phyloP scores from a whole-genome alignment of 2,888 invertebrate species.

The Rapana venosa region DNA sequence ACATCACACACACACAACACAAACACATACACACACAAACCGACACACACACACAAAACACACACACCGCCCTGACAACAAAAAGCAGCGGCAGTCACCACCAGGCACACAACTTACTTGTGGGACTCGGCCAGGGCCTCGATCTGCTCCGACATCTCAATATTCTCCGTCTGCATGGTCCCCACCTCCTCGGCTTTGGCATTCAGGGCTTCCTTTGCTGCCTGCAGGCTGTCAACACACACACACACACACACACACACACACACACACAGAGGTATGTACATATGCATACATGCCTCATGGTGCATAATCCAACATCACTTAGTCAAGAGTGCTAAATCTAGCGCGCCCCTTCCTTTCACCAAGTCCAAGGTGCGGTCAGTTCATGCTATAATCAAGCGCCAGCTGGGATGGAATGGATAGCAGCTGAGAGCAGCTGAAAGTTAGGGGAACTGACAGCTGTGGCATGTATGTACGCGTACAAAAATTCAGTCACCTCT shows the following conservation, averaged over 20 bases:
- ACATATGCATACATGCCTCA: too few species aligned
- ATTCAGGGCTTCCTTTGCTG: constrained; percentile 64
- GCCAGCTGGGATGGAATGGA: too few species aligned
- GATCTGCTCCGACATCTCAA: constrained; percentile 69
- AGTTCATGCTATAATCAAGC: too few species aligned
- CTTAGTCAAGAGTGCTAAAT: too few species aligned
- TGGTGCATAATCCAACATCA: too few species aligned
- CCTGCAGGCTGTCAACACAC: constrained; percentile 63
- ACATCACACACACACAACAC: neutral
- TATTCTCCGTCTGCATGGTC: constrained; percentile 69
- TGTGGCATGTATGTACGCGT: too few species aligned
- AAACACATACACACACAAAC: neutral
- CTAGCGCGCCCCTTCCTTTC: too few species aligned
- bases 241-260: neutral
- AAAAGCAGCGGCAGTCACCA: too few species aligned
- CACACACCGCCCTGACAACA: neutral
- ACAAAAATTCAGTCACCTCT: too few species aligned
- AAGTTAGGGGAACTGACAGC: too few species aligned
- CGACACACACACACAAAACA: neutral
- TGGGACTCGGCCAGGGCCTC: constrained; percentile 72
- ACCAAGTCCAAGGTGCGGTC: too few species aligned
- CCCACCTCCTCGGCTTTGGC: constrained; percentile 73
- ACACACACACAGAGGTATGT: neutral
- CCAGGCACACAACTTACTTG: constrained; percentile 60
- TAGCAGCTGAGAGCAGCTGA: too few species aligned